A percentile compares a stretch with the other conserved stretches of the same genome.
These are phyloP conservation scores for Bufo gargarizans DNA, from an alignment of 2,113 vertebrate genomes.

Conservation along the genomic window DNA sequence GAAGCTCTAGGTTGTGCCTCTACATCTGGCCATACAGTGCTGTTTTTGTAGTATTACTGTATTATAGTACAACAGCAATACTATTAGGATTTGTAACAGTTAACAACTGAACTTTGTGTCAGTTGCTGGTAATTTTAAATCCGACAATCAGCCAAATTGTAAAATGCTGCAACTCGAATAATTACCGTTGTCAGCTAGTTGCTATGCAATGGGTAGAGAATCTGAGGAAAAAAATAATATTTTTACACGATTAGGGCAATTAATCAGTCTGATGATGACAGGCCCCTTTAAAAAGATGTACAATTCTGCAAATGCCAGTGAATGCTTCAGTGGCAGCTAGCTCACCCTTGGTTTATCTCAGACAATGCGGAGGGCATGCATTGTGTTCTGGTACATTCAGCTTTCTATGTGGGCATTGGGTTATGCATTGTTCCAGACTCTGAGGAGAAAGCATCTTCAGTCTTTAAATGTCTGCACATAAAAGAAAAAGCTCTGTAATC, in stretches of 20 bases:
- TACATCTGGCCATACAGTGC: no score
- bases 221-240: neutral
- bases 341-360: neutral
- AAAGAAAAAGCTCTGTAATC: neutral
- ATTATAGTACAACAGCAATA: no score
- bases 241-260: conserved; percentile 34
- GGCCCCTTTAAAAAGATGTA: conserved; percentile 1
- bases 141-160: no score
- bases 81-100: no score
- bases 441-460: neutral
- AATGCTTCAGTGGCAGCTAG: neutral
- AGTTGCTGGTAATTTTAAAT: no score
- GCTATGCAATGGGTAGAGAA: neutral
- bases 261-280: conserved; percentile 41
- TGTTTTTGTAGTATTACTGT: no score
- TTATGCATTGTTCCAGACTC: neutral
- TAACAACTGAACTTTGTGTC: no score
- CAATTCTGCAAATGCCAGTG: conserved; percentile 9
- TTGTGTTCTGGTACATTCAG: neutral
- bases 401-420: neutral
- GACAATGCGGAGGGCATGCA: neutral
- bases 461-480: neutral
- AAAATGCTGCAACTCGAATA: no score
- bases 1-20: no score
- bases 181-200: neutral